Evolutionary conservation across 2,113 vertebrate species (phyloP).

Genomic region (Catharus bicknelli): DNA sequence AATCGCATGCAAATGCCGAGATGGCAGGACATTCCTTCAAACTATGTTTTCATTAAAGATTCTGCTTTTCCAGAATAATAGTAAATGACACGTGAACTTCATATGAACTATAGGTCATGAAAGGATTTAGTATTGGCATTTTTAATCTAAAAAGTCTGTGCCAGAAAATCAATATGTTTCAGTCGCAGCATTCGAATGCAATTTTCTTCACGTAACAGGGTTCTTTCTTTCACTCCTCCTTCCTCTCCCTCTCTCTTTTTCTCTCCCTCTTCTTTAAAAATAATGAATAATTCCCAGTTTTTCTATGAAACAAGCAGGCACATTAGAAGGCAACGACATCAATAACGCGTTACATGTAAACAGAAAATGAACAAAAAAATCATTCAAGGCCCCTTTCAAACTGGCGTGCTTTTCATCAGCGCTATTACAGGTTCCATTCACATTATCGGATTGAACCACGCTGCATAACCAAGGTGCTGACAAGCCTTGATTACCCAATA

Average conservation of each 20-base stretch:
- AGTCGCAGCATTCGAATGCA: conserved; percentile 82
- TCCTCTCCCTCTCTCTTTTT: conserved; percentile 51
- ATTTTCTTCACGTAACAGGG: conserved; percentile 81
- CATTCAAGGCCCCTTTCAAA: conserved; percentile 86
- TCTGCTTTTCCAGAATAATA: conserved; percentile 90
- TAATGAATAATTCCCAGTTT: conserved; percentile 84
- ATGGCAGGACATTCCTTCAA: conserved; percentile 77
- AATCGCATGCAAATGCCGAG: conserved; percentile 76
- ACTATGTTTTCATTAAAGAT: conserved; percentile 88
- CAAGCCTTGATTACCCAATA: conserved; percentile 93
- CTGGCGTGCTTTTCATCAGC: conserved; percentile 89
- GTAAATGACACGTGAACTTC: conserved; percentile 98
- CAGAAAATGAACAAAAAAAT: conserved; percentile 89
- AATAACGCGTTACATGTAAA: conserved; percentile 87
- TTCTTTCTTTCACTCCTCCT: conserved; percentile 75
- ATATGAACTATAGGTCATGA: conserved; percentile 90
- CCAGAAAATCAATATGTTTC: conserved; percentile 96
- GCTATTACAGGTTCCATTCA: conserved; percentile 88
- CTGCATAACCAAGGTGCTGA: conserved; percentile 94
- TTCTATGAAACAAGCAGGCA: conserved; percentile 82
- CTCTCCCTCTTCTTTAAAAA: conserved; percentile 62
- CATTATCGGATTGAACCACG: conserved; percentile 89
- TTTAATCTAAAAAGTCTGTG: conserved; percentile 93
- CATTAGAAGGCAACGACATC: conserved; percentile 85
- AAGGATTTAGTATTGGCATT: conserved; percentile 97